Evolutionary conservation across 1,140 invertebrate genomes (phyloP).

Genomic region (Hestina assimilis): DNA sequence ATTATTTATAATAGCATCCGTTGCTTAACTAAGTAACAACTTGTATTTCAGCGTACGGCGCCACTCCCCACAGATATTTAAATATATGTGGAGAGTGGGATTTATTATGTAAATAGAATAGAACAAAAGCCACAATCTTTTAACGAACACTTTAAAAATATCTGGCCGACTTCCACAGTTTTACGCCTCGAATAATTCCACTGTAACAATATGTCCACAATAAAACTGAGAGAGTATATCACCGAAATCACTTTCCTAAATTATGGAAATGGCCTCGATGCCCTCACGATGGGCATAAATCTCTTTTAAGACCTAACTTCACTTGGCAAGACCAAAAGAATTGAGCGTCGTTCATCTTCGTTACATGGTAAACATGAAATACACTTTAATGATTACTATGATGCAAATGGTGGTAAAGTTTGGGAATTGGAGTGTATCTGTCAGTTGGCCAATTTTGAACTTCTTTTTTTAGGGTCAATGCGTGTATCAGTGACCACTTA

Average conservation of each 20-base stretch:
- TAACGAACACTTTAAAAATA: conserved; percentile 45
- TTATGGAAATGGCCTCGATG: conserved; percentile 41
- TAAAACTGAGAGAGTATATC: conserved; percentile 32
- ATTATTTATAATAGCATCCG: no score
- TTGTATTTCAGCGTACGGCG: no score
- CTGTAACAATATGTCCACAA: conserved; percentile 40
- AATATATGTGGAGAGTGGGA: no score
- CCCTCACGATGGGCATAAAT: conserved; percentile 16
- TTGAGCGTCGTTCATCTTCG: conserved; percentile 1
- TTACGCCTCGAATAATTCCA: conserved; percentile 32
- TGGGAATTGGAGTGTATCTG: no score
- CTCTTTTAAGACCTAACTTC: conserved; percentile 16
- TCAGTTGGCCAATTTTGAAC: not conserved
- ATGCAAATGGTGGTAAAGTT: no score
- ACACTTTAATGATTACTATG: not conserved
- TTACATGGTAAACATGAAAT: conserved; percentile 4
- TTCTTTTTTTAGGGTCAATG: no score
- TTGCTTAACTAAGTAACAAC: no score
- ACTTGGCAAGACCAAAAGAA: conserved; percentile 12
- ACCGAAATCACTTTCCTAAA: conserved; percentile 37
- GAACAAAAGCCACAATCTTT: conserved; percentile 30
- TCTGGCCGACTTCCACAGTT: conserved; percentile 23
- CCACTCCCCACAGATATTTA: no score
- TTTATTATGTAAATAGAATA: conserved; percentile 29
- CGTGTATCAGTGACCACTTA: no score